Conservation (phyloP, 2,888 invertebrate species). For the Choreutis nemorana region DNA sequence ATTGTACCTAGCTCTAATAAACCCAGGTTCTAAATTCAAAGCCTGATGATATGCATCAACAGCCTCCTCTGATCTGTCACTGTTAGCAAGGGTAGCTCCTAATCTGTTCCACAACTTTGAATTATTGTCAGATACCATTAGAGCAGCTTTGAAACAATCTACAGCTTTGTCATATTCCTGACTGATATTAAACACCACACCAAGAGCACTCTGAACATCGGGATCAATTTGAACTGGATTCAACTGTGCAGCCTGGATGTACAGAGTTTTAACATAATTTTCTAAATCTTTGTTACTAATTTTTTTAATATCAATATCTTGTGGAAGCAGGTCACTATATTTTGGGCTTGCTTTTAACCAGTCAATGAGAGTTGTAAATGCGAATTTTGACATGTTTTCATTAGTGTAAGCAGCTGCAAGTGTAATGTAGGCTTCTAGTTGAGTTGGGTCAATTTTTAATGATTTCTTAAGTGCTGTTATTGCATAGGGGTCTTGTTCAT, state of each 20-base stretch:
- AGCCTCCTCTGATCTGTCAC: conserved; percentile 93
- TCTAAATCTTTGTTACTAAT: conserved; percentile 54
- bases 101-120: conserved; percentile 96
- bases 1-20: conserved; percentile 96
- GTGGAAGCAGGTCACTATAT: conserved; percentile 76
- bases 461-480: conserved; percentile 92
- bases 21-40: conserved; percentile 91
- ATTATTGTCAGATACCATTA: conserved; percentile 82
- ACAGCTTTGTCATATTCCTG: conserved; percentile 96
- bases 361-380: conserved; percentile 80
- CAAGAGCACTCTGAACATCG: conserved; percentile 92
- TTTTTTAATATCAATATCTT: conserved; percentile 47
- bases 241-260: conserved; percentile 80
- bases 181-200: conserved; percentile 93
- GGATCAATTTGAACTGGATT: conserved; percentile 81
- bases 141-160: conserved; percentile 92
- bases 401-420: conserved; percentile 96
- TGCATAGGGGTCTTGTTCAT: conserved; percentile 94
- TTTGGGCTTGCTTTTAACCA: conserved; percentile 84
- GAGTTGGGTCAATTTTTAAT: conserved; percentile 78
- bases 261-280: conserved; percentile 76
- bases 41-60: conserved; percentile 95
- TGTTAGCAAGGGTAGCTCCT: conserved; percentile 97
- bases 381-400: conserved; percentile 91
- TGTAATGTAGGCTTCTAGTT: conserved; percentile 86